phyloP scores from a whole-genome alignment of 2,888 invertebrate genomes.

The Drosophila colorata region DNA sequence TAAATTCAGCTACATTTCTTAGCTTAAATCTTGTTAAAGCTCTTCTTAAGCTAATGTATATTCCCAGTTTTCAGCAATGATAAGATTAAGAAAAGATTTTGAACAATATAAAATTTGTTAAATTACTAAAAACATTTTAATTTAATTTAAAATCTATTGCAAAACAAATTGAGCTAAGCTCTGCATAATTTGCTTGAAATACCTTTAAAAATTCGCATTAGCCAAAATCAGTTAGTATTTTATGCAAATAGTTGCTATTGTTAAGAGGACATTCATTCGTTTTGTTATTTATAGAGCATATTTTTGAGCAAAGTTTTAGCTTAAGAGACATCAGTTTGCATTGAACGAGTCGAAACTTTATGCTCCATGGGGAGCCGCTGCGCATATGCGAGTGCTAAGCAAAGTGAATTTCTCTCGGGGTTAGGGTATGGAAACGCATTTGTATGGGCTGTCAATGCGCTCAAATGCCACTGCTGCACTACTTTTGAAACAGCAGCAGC shows the following conservation, averaged over 20 bases:
- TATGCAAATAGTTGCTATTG: background rate
- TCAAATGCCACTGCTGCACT: slow-evolving; percentile 67
- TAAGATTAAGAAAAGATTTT: too few relatives aligned
- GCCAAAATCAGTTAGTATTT: background rate
- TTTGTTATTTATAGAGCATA: slow-evolving; percentile 8
- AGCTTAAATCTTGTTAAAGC: too few relatives aligned
- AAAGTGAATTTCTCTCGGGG: slow-evolving; percentile 58
- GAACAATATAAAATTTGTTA: background rate
- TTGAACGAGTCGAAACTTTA: slow-evolving; percentile 44
- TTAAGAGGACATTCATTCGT: background rate
- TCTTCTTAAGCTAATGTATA: too few relatives aligned
- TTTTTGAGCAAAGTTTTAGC: slow-evolving; percentile 31
- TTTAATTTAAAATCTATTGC: too few relatives aligned
- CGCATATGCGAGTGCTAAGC: slow-evolving; percentile 38
- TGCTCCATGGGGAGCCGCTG: slow-evolving; percentile 26
- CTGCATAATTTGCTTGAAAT: too few relatives aligned
- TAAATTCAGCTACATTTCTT: too few relatives aligned
- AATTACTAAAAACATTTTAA: too few relatives aligned
- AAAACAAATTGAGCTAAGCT: too few relatives aligned
- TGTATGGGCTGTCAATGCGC: slow-evolving; percentile 72
- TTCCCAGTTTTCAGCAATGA: too few relatives aligned
- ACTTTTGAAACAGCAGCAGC: slow-evolving; percentile 51
- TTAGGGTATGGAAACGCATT: slow-evolving; percentile 64
- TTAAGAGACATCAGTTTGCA: slow-evolving; percentile 48
- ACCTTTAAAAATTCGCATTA: background rate